phyloP scores from a whole-genome alignment of 1,140 invertebrate genomes.

The Dysdera silvatica region DNA sequence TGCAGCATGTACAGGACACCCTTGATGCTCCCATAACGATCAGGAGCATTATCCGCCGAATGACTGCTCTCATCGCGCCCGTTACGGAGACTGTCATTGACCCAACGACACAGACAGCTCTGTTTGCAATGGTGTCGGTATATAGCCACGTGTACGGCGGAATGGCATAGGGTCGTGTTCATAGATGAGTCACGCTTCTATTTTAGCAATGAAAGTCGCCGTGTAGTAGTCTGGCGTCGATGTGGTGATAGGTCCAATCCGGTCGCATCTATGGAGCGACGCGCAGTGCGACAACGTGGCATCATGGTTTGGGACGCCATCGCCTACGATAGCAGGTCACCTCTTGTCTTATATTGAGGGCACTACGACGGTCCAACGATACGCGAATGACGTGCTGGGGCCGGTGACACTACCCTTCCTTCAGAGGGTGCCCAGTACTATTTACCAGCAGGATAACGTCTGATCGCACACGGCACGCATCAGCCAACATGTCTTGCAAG shows the following conservation, averaged over 20 bases:
- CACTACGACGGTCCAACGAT: slow-evolving; percentile 3
- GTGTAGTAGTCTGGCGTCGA: neutral
- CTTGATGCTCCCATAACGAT: neutral
- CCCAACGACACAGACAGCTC: neutral
- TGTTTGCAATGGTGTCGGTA: neutral
- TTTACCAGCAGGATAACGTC: neutral
- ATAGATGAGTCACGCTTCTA: neutral
- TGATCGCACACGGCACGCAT: neutral
- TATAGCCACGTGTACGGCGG: neutral
- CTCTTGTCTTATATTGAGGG: neutral
- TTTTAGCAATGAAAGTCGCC: neutral
- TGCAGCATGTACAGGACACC: neutral
- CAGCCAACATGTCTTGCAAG: neutral
- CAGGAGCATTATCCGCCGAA: neutral
- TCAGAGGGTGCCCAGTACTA: neutral
- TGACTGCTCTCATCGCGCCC: neutral
- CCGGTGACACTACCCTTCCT: neutral
- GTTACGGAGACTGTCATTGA: neutral
- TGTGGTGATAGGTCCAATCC: neutral
- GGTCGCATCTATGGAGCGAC: neutral
- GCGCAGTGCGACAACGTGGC: neutral
- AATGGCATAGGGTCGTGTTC: neutral
- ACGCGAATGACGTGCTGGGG: neutral
- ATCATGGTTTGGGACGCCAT: neutral
- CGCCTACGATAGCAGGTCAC: neutral